Evolutionary conservation across 2,797 vertebrate genomes (phyloP).

Genomic region (Molossus alvarezi): DNA sequence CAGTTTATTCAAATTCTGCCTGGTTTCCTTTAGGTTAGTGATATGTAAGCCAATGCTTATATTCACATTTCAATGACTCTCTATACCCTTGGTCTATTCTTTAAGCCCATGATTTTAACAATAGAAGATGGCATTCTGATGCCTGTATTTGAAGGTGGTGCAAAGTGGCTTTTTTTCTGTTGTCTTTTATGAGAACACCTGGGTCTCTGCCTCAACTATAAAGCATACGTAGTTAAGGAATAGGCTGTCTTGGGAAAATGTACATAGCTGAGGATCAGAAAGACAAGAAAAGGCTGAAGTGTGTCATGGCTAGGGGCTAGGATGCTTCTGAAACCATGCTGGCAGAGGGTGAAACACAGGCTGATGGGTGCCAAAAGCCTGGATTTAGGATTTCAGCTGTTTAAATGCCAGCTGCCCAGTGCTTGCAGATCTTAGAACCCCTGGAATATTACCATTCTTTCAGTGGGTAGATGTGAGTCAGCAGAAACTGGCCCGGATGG

Average conservation of each 20-base stretch:
- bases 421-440: neutral
- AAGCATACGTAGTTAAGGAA: neutral
- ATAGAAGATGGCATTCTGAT: neutral
- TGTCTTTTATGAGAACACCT: neutral
- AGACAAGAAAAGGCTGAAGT: neutral
- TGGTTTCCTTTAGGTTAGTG: slow-evolving; percentile 28
- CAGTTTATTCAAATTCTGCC: slow-evolving; percentile 41
- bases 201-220: neutral
- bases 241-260: neutral
- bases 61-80: slow-evolving; percentile 3
- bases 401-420: neutral
- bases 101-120: neutral
- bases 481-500: neutral
- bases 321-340: neutral
- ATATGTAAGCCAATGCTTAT: neutral
- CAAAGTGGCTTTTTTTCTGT: neutral
- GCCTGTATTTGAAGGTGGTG: neutral
- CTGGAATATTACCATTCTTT: neutral
- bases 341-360: neutral
- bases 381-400: neutral
- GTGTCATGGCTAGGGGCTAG: no score
- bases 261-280: neutral
- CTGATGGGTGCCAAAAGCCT: neutral
- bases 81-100: neutral
- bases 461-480: no score